Base-by-base conservation (phyloP, 1,140 invertebrate genomes). In the Hyphantria cunea region DNA sequence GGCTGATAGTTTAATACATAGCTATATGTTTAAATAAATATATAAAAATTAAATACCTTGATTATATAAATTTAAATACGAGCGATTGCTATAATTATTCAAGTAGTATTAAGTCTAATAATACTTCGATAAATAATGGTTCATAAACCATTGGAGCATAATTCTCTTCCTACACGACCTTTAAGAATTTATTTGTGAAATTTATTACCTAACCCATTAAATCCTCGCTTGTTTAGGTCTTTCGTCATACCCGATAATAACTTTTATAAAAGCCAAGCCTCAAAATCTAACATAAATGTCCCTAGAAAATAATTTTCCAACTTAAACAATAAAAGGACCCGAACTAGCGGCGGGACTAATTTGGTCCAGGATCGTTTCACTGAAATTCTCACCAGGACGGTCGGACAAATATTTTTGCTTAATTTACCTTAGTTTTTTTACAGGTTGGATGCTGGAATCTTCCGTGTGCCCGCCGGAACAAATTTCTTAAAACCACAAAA, bases 241-340 rank as follows among this genome's bases (percentile, higher is more conserved):
- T 39, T 44, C 32, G 52, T 31, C 32, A 55, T 44, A 45, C 42
- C 41, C 41, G 10, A 58, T n/a, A 64, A 25, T 47, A 64, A 56
- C 45, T 64, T 64, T 52, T 8, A 56, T 64, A 64, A 58, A 51
- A 55, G 34, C 48, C 41, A 12, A 32, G 12, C 45, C 14, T 10
- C 53, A 53, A 52, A 52, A 37, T 33, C 48, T 32, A 54, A 58
- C 62, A 63, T 25, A 25, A 25, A 49, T 47, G 61, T 54, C 34
- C 44, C 33, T 32, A 25, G 41, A 42, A 48, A 64, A 51, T 51
- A 51, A 64, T 58, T 64, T 58, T 58, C 41, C 54, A 55, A 64
- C 45, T 55, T 55, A 58, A 64, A 64, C 62, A 64, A 64, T 64
- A 58, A 64, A 58, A 62, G 49, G 47, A 12, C 47, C 61, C 45